A percentile compares a stretch with the other conserved stretches of the same genome.
Evolutionary conservation across 1,140 invertebrate genomes (phyloP).

Genomic region (Danaus melanippus): DNA sequence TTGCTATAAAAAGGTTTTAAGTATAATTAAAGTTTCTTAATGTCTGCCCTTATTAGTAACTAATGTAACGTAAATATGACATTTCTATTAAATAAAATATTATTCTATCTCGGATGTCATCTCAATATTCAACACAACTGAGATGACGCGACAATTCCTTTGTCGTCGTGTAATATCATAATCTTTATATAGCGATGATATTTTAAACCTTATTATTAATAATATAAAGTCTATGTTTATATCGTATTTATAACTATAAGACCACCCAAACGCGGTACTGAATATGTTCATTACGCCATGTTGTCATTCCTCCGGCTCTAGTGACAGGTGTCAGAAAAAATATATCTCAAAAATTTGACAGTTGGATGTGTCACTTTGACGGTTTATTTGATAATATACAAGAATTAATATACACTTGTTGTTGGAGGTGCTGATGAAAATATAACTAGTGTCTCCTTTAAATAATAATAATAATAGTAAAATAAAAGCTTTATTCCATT

Average conservation of each 20-base stretch:
- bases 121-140: slow-evolving; percentile 21
- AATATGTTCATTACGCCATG: slow-evolving; percentile 38
- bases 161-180: slow-evolving; percentile 28
- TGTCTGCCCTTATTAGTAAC: too few relatives aligned
- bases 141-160: slow-evolving; percentile 38
- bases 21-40: too few relatives aligned
- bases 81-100: slow-evolving; percentile 11
- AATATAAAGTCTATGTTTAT: slow-evolving; percentile 8
- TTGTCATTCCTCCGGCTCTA: slow-evolving; percentile 12
- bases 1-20: too few relatives aligned
- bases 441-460: too few relatives aligned
- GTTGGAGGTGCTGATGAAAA: too few relatives aligned
- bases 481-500: too few relatives aligned
- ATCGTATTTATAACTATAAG: slow-evolving; percentile 13
- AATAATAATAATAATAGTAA: too few relatives aligned
- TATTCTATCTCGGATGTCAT: slow-evolving; percentile 21
- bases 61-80: too few relatives aligned
- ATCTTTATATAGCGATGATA: slow-evolving; percentile 9
- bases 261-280: slow-evolving; percentile 36
- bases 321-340: slow-evolving; percentile 27
- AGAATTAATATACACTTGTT: too few relatives aligned
- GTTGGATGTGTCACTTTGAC: too few relatives aligned
- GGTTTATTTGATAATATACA: too few relatives aligned
- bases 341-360: neutral
- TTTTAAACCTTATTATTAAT: slow-evolving; percentile 7